phyloP scores from a whole-genome alignment of 2,797 vertebrate genomes.

The Leptoclinus maculatus region DNA sequence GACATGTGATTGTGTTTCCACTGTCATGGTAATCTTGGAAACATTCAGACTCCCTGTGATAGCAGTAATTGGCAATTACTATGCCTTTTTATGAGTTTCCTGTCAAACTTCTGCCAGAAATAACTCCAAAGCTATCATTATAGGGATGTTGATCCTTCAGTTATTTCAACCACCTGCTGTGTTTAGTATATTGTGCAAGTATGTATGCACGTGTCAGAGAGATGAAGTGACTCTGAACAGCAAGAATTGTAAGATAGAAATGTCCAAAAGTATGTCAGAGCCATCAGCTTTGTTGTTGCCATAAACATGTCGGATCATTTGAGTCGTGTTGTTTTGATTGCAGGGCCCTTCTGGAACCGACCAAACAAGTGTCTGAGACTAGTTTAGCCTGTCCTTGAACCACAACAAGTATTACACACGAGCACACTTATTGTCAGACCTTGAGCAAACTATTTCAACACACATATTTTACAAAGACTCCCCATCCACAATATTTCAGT shows the following conservation, averaged over 20 bases:
- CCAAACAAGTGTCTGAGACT: constrained; percentile 42
- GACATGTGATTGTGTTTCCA: constrained; percentile 5
- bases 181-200: constrained; percentile 17
- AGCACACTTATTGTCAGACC: constrained; percentile 31
- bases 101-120: constrained; percentile 30
- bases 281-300: constrained; percentile 31
- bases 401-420: constrained; percentile 33
- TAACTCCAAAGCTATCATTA: constrained; percentile 24
- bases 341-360: constrained; percentile 27
- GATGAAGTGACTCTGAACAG: neutral
- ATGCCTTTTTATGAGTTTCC: constrained; percentile 22
- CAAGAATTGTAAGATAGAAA: neutral
- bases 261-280: constrained; percentile 3
- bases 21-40: neutral
- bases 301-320: constrained; percentile 37
- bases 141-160: constrained; percentile 13
- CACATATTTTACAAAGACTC: constrained; percentile 8
- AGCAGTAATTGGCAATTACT: constrained; percentile 28
- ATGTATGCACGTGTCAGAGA: neutral
- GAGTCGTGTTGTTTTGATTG: constrained; percentile 42
- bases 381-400: constrained; percentile 71
- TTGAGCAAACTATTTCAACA: constrained; percentile 40
- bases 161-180: constrained; percentile 46
- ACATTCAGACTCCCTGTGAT: constrained; percentile 1
- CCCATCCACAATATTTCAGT: constrained; percentile 20